phyloP scores from a whole-genome alignment of 2,797 vertebrate species.

The Martes flavigula region DNA sequence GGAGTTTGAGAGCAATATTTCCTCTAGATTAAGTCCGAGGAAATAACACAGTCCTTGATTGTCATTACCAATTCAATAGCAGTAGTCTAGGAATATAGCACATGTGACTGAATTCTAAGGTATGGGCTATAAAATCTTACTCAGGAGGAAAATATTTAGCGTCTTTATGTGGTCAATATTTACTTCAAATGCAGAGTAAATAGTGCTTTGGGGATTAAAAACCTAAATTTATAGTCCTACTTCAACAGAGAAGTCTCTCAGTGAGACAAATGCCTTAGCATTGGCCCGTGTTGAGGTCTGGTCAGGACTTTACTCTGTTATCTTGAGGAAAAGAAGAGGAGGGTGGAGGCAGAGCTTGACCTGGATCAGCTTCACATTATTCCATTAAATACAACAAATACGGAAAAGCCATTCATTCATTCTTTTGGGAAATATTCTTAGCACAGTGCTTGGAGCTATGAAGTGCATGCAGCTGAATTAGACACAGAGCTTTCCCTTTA shows the following conservation, averaged over 20 bases:
- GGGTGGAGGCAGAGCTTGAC: not conserved
- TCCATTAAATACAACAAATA: not conserved
- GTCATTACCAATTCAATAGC: conserved; percentile 60
- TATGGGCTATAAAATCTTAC: conserved; percentile 35
- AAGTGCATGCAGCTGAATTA: not conserved
- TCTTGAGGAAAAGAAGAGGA: not conserved
- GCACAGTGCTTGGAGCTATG: not conserved
- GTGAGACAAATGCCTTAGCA: not conserved
- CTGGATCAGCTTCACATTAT: not conserved
- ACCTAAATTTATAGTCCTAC: conserved; percentile 45
- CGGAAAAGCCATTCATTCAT: not conserved
- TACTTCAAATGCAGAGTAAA: conserved; percentile 59
- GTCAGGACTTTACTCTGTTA: not conserved
- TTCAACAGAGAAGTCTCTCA: conserved; percentile 16
- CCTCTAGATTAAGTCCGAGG: conserved; percentile 38
- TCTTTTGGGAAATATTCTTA: not conserved
- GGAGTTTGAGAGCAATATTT: not conserved
- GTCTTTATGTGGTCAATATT: conserved; percentile 47
- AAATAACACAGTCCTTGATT: conserved; percentile 55
- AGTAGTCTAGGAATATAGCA: conserved; percentile 46
- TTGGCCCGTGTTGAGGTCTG: not conserved
- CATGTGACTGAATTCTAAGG: conserved; percentile 40
- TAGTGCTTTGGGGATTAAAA: conserved; percentile 49
- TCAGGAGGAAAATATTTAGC: conserved; percentile 50
- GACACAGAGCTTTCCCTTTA: not conserved